Percentiles rank a stretch among this genome's conserved stretches.
Evolutionary conservation across 2,113 vertebrate species (phyloP).

Genomic region (Chiloscyllium plagiosum): DNA sequence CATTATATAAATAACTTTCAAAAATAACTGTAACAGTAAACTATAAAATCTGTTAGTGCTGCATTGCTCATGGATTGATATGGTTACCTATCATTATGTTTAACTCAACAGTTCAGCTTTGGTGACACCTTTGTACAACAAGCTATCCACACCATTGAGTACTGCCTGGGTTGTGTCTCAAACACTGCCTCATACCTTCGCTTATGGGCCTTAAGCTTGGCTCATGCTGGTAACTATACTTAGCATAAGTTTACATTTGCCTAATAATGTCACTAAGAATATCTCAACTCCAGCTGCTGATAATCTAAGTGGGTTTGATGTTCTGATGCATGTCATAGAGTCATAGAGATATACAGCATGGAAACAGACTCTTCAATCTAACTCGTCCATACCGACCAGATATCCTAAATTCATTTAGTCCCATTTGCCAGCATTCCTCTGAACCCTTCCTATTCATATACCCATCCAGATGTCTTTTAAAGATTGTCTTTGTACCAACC

Average conservation of each 20-base stretch:
- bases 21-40: background rate
- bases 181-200: constrained; percentile 52
- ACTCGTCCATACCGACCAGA: too few relatives aligned
- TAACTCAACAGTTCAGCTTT: constrained; percentile 42
- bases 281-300: background rate
- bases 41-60: background rate
- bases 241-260: background rate
- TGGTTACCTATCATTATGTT: background rate
- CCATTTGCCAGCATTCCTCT: too few relatives aligned
- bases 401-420: too few relatives aligned
- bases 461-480: too few relatives aligned
- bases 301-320: background rate
- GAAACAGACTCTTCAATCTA: too few relatives aligned
- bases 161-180: constrained; percentile 50
- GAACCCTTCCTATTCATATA: too few relatives aligned
- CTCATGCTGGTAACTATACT: constrained; percentile 45
- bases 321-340: background rate
- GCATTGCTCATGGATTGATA: background rate
- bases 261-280: background rate
- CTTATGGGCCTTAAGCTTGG: constrained; percentile 50
- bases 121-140: constrained; percentile 46
- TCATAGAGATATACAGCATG: too few relatives aligned
- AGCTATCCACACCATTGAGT: constrained; percentile 50
- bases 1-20: background rate
- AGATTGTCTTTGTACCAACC: too few relatives aligned